These are phyloP conservation scores for Protonibea diacanthus DNA, from an alignment of 2,797 vertebrate genomes.

Conservation along the genomic window DNA sequence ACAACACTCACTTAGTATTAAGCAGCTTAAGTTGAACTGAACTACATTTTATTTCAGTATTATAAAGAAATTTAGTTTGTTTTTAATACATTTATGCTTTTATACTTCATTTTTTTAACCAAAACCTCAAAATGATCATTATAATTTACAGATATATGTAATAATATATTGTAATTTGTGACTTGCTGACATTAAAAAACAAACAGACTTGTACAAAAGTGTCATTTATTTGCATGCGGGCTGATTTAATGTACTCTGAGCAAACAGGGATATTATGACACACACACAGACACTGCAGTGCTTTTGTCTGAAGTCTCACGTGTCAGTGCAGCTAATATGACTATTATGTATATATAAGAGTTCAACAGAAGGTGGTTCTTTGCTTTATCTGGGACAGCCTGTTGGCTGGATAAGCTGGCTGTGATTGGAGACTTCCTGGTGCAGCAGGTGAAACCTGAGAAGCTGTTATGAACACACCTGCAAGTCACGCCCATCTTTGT, in stretches of 20 bases:
- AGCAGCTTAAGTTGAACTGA: conserved; percentile 13
- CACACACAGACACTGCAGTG: not conserved
- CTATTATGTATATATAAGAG: too few relatives aligned
- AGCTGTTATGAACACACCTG: conserved; percentile 60
- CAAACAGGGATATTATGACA: not conserved
- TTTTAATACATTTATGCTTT: conserved; percentile 36
- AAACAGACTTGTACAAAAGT: conserved; percentile 21
- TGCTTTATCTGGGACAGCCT: conserved; percentile 4
- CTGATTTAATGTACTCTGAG: conserved; percentile 4
- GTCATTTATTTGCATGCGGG: conserved; percentile 14
- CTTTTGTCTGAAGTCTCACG: conserved; percentile 5
- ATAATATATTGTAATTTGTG: conserved; percentile 33
- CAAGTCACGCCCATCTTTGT: conserved; percentile 50
- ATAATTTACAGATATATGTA: conserved; percentile 31
- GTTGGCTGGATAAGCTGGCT: conserved; percentile 16
- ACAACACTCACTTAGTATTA: conserved; percentile 8
- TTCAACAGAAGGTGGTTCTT: not conserved
- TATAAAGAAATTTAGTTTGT: not conserved
- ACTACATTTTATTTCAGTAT: conserved; percentile 20
- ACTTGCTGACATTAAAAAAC: conserved; percentile 62
- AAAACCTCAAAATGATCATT: conserved; percentile 14
- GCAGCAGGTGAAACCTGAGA: conserved; percentile 70
- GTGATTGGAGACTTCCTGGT: conserved; percentile 69
- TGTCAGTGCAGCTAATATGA: not conserved
- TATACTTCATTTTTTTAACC: conserved; percentile 41